Evolutionary conservation across 1,140 invertebrate species (phyloP), one percentile per base, ranked within the genome.

Genomic region (Apis dorsata): DNA sequence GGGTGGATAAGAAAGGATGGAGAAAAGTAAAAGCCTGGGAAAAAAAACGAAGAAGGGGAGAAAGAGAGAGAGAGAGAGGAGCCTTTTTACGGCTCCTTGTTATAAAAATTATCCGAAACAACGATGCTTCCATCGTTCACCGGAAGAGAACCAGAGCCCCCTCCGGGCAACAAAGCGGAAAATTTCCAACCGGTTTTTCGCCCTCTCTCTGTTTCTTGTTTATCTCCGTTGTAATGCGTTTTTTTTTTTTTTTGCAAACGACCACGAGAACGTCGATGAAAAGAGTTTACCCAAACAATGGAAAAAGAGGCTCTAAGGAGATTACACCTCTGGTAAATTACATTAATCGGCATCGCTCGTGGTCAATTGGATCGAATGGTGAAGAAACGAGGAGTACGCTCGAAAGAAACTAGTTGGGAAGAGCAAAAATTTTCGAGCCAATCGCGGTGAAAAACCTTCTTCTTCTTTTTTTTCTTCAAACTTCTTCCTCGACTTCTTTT

Each of bases 81-180:
- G 55, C 76, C 74, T 77, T 81, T 66, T 57, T 34, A 53, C 53
- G n/a, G 80, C 73, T n/a, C n/a, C 34, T 77, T 69, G 80, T 81
- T 81, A 81, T 69, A 81, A 81, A 77, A 62, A 81, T 76, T 59
- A 81, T 81, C 63, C 73, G 79, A 81, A 57, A 63, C 28, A 62
- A 34, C 19, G 73, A 77, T 77, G 49, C 44, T 15, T 24, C 66
- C 65, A 13, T 66, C 73, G 55, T 53, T 17, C 10, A 19, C 34
- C 19, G 44, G 55, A 77, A 53, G 53, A 21, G 24, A 49, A 19
- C 13, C n/a, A 81, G 44, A 10, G 55, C 28, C 51, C 34, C 60
- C 63, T 44, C n/a, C 44, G 15, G 55, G 55, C 55, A 81, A 75
- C 73, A 77, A 81, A 69, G 73, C 65, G 69, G 80, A 81, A 81